Evolutionary conservation across 2,888 invertebrate species (phyloP).

Genomic region (Chrysina gloriosa): DNA sequence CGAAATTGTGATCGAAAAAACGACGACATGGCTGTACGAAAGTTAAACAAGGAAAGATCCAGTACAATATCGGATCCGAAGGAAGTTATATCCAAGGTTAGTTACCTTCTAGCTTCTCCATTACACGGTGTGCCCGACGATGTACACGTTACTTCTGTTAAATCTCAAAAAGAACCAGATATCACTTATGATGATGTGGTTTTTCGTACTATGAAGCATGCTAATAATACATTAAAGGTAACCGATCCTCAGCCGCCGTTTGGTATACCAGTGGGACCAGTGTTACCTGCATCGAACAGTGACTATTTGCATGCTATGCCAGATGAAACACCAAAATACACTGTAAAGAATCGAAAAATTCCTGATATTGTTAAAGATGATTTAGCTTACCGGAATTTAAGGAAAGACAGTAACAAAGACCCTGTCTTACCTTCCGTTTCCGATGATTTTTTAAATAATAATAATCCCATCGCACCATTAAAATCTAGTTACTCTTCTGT

Average conservation of each 20-base stretch:
- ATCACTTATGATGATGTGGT: slow-evolving; percentile 86
- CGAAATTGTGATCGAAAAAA: slow-evolving; percentile 74
- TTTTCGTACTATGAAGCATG: slow-evolving; percentile 82
- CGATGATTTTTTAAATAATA: slow-evolving; percentile 67
- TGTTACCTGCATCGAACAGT: slow-evolving; percentile 81
- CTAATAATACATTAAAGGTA: slow-evolving; percentile 78
- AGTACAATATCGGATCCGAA: slow-evolving; percentile 66
- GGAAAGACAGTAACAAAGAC: slow-evolving; percentile 80
- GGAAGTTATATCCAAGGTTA: slow-evolving; percentile 68
- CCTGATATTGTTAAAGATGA: slow-evolving; percentile 90
- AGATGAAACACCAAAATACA: slow-evolving; percentile 70
- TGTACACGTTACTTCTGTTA: slow-evolving; percentile 61
- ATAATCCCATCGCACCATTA: slow-evolving; percentile 51
- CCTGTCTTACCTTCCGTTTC: slow-evolving; percentile 65
- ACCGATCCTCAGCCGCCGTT: slow-evolving; percentile 89
- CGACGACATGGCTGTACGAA: slow-evolving; percentile 85
- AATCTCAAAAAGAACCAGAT: slow-evolving; percentile 76
- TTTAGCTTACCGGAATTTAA: slow-evolving; percentile 84
- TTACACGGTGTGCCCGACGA: slow-evolving; percentile 70
- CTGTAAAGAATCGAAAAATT: slow-evolving; percentile 75
- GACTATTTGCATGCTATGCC: slow-evolving; percentile 87
- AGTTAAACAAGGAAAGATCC: slow-evolving; percentile 73
- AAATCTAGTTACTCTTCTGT: slow-evolving; percentile 60
- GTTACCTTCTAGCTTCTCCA: slow-evolving; percentile 79
- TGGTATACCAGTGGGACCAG: slow-evolving; percentile 89